Percentiles rank a stretch among this genome's conserved stretches.
Conservation (phyloP, 2,888 invertebrate species). For the Trichogramma evanescens region DNA sequence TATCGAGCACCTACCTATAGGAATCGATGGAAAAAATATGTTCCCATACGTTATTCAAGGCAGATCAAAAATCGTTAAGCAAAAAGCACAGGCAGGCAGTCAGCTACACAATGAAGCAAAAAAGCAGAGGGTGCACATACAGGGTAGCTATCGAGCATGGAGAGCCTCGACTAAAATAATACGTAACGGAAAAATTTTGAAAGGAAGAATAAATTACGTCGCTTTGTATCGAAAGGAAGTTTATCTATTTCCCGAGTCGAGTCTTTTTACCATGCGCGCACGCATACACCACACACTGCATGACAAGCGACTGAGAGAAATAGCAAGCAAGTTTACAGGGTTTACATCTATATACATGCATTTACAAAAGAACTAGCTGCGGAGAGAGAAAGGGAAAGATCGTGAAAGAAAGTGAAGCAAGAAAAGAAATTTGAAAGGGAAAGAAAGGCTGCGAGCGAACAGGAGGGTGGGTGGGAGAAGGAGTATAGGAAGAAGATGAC, state of each 20-base stretch:
- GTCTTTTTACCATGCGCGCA: background rate
- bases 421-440: background rate
- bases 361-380: background rate
- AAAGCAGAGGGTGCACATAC: no score
- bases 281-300: background rate
- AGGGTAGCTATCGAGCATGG: no score
- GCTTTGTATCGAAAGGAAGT: background rate
- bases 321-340: no score
- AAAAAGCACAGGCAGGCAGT: no score
- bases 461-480: background rate
- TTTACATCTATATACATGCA: no score
- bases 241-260: constrained; percentile 1
- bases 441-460: background rate
- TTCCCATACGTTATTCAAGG: no score
- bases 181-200: background rate
- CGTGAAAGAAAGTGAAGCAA: background rate
- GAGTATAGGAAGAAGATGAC: constrained; percentile 1
- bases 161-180: no score
- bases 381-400: background rate
- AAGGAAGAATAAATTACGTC: constrained; percentile 1
- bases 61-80: no score
- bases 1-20: constrained; percentile 53
- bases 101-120: no score
- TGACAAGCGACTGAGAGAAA: no score
- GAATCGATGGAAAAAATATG: no score